Evolutionary conservation across 1,140 invertebrate species (phyloP).

Genomic region (Pomacea maculata): DNA sequence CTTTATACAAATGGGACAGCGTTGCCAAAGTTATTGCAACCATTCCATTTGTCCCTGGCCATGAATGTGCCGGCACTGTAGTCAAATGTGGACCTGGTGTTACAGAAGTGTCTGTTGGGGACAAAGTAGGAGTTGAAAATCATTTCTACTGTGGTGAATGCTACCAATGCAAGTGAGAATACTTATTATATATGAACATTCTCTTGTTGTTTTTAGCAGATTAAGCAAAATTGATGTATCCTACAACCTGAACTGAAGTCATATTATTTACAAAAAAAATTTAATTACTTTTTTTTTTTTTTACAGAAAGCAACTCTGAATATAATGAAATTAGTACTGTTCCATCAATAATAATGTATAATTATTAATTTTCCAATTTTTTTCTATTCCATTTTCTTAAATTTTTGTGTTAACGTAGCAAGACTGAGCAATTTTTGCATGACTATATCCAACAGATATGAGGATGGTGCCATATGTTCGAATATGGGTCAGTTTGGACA

Average conservation of each 20-base stretch:
- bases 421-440: neutral
- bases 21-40: conserved; percentile 55
- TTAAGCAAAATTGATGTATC: no score
- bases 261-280: no score
- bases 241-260: no score
- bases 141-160: conserved; percentile 59
- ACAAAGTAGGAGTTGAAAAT: conserved; percentile 57
- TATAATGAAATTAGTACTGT: no score
- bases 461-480: conserved; percentile 50
- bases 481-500: conserved; percentile 62
- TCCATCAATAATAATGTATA: no score
- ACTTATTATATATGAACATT: no score
- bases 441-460: conserved; percentile 28
- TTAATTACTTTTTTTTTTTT: no score
- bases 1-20: conserved; percentile 56
- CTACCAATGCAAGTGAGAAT: conserved; percentile 48
- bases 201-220: no score
- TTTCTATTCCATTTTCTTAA: no score
- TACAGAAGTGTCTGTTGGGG: conserved; percentile 37
- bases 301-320: no score
- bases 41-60: conserved; percentile 58
- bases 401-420: no score
- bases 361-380: no score
- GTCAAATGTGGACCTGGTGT: conserved; percentile 57
- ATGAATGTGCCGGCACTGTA: conserved; percentile 59